Conservation (phyloP, 2,888 invertebrate genomes). For the Standfussiana lucernea region DNA sequence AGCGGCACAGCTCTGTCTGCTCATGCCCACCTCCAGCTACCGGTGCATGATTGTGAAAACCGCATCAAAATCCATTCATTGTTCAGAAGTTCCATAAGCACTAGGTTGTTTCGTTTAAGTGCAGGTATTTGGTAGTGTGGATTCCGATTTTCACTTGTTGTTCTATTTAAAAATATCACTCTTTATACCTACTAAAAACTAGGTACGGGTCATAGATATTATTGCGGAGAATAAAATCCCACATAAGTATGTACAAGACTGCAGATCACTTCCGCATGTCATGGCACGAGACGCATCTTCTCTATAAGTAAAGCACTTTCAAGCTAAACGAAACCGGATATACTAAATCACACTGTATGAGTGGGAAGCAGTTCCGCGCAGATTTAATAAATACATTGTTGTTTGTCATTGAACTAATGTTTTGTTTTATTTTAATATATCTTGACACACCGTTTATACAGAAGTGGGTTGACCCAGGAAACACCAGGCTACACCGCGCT, state of each 20-base stretch:
- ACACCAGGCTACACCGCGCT: not conserved
- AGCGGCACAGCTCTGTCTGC: too few species aligned
- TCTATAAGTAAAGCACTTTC: not conserved
- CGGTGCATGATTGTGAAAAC: too few species aligned
- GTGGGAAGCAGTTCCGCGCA: conserved; percentile 19
- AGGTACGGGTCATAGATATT: not conserved
- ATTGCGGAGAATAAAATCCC: not conserved
- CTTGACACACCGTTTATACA: not conserved
- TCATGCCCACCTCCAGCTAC: too few species aligned
- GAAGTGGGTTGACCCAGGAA: not conserved
- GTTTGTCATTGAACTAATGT: conserved; percentile 11
- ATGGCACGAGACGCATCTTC: not conserved
- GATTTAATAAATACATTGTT: not conserved
- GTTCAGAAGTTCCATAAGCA: too few species aligned
- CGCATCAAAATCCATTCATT: too few species aligned
- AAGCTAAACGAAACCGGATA: conserved; percentile 9
- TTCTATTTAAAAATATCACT: not conserved
- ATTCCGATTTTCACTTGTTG: not conserved
- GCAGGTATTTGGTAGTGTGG: not conserved
- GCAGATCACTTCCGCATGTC: conserved; percentile 8
- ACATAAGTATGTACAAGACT: not conserved
- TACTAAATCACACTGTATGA: not conserved
- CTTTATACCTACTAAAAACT: not conserved
- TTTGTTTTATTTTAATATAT: not conserved
- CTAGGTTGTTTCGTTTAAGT: not conserved